phyloP scores from a whole-genome alignment of 2,888 invertebrate genomes.

The Eumacrocentrus americanus region DNA sequence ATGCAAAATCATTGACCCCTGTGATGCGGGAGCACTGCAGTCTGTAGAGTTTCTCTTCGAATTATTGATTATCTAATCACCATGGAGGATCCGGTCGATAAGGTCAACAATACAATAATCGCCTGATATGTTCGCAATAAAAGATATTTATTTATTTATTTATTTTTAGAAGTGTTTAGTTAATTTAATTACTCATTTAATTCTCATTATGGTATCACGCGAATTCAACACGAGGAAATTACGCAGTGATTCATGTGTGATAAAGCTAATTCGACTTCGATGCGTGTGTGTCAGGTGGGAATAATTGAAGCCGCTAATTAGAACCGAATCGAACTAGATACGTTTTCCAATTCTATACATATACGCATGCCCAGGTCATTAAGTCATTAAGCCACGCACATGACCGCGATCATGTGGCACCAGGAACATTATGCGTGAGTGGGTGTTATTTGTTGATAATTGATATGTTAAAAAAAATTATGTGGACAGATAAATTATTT shows the following conservation, averaged over 20 bases:
- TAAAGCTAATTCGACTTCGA: conserved; percentile 58
- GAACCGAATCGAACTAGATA: no score
- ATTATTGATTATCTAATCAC: conserved; percentile 29
- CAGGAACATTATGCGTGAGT: no score
- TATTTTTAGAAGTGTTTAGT: no score
- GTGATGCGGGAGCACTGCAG: conserved; percentile 14
- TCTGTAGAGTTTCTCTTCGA: conserved; percentile 24
- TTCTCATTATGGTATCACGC: conserved; percentile 6
- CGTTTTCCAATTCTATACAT: no score
- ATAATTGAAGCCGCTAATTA: conserved; percentile 53
- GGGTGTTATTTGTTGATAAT: no score
- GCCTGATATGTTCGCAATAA: conserved; percentile 2
- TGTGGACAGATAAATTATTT: no score
- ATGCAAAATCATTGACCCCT: conserved; percentile 22
- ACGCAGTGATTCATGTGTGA: conserved; percentile 51
- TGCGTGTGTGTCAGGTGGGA: conserved; percentile 56
- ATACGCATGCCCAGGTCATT: no score
- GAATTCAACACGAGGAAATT: conserved; percentile 18
- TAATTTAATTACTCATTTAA: no score
- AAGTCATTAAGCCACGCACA: no score
- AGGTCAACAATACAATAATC: neutral
- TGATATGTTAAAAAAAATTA: no score
- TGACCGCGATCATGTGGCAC: no score
- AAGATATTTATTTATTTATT: no score
- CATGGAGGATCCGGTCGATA: conserved; percentile 8